Evolutionary conservation across 2,888 invertebrate species (phyloP).

Genomic region (Ochropacha duplaris): DNA sequence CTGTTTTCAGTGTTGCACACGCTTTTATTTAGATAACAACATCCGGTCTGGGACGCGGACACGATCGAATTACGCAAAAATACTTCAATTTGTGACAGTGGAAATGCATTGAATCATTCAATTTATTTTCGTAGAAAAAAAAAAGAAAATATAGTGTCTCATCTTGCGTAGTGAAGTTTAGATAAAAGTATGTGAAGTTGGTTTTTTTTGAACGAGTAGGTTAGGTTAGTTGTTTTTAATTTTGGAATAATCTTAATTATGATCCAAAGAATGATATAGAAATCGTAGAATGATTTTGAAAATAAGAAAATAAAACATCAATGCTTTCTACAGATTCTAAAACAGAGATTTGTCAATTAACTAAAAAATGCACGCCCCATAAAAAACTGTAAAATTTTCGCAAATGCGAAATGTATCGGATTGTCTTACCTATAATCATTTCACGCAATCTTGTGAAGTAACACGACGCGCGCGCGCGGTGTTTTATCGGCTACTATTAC

Average conservation of each 20-base stretch:
- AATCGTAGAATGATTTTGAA: neutral
- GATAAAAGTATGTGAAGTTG: no score
- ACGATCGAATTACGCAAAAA: slow-evolving; percentile 15
- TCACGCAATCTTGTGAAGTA: slow-evolving; percentile 51
- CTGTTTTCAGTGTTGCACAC: slow-evolving; percentile 8
- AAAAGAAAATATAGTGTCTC: no score
- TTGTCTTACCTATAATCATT: slow-evolving; percentile 40
- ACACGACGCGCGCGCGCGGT: slow-evolving; percentile 37
- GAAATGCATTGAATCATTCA: neutral
- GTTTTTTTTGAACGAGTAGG: no score
- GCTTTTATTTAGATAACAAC: slow-evolving; percentile 18
- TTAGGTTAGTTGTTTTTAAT: no score
- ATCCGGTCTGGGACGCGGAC: slow-evolving; percentile 13
- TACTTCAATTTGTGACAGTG: neutral
- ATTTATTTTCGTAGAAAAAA: neutral
- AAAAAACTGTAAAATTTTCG: neutral
- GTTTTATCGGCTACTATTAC: slow-evolving; percentile 9
- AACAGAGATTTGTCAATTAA: neutral
- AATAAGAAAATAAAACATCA: no score
- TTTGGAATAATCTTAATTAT: no score
- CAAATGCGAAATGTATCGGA: slow-evolving; percentile 25
- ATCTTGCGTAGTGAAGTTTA: no score
- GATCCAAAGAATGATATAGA: no score
- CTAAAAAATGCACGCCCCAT: neutral
- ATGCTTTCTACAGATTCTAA: neutral